Evolutionary conservation across 2,113 vertebrate species (phyloP).

Genomic region (Phasianus colchicus): DNA sequence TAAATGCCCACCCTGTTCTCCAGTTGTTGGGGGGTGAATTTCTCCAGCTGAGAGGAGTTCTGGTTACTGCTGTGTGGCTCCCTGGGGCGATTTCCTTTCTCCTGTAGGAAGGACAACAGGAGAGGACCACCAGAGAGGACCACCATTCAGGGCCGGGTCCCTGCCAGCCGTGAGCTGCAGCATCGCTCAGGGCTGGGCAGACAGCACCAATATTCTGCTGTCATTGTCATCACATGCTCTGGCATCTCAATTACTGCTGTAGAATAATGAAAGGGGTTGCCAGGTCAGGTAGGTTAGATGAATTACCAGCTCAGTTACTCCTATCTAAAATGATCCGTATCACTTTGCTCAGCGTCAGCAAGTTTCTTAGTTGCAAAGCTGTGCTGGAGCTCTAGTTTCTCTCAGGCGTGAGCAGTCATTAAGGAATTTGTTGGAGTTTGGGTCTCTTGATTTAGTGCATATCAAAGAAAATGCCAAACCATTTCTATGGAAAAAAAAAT

Average conservation of each 20-base stretch:
- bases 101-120: background rate
- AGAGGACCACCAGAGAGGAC: background rate
- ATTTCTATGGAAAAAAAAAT: background rate
- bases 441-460: background rate
- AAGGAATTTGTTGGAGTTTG: slow-evolving; percentile 13
- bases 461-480: background rate
- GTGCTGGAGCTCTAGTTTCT: background rate
- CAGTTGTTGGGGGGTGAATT: background rate
- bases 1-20: background rate
- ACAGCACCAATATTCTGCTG: background rate
- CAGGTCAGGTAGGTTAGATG: slow-evolving; percentile 41
- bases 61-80: background rate
- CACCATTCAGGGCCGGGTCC: background rate
- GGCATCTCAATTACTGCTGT: slow-evolving; percentile 34
- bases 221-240: background rate
- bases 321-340: slow-evolving; percentile 38
- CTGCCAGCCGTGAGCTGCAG: background rate
- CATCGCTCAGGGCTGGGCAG: background rate
- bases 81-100: background rate
- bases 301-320: slow-evolving; percentile 44
- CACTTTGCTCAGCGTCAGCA: background rate
- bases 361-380: slow-evolving; percentile 10
- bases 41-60: background rate
- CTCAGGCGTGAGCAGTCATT: slow-evolving; percentile 7
- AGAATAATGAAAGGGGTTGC: slow-evolving; percentile 47